Evolutionary conservation across 2,113 vertebrate genomes (phyloP), one percentile per base, ranked within the genome.

Genomic region (Smithornis capensis): DNA sequence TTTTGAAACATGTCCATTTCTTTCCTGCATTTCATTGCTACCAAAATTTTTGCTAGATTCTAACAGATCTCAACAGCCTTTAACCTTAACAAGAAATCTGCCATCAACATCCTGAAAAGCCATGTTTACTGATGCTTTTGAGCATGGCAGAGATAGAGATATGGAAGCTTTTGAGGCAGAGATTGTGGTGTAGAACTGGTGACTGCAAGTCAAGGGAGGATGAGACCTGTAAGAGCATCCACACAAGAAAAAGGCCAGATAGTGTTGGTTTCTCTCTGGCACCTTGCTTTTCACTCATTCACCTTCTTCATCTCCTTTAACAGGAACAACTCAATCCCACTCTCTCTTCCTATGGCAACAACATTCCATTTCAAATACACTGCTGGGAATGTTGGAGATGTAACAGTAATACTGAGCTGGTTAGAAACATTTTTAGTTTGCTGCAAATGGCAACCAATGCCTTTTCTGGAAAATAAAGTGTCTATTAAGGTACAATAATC

Each of bases 161-260:
- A 19, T 45, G 40, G 29, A 49, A 29, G 19, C 13, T 42, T 89
- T 38, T 47, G 33, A n/a, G 19, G 33, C 19, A 77, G 18, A 47
- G 4, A 10, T 38, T 57, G n/a, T 3, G 1, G 14, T 23, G 37
- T 19, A 38, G 50, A 45, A 38, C 38, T 52, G 27, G 3, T 50
- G 33, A 37, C 10, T 68, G 29, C 22, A 71, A 37, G 38, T 5
- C 0, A 0, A 73, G 14, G 52, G 7, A 57, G 13, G 19, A 47
- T 27, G 18, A 44, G 13, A 56, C 7, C 12, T 5, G 2, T 49
- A 42, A 81, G 16, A 87, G 2, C 31, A 83, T 28, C 19, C 59
- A n/a, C 10, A 37, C 9, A 55, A 53, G 8, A 0, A 31, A 74
- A 70, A 70, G 29, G 4, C 4, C 42, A 49, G 22, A 7, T 7